A percentile compares a stretch with the other conserved stretches of the same genome.
These are phyloP conservation scores for Andricus grossulariae DNA, from an alignment of 1,140 invertebrate species.

Conservation along the genomic window DNA sequence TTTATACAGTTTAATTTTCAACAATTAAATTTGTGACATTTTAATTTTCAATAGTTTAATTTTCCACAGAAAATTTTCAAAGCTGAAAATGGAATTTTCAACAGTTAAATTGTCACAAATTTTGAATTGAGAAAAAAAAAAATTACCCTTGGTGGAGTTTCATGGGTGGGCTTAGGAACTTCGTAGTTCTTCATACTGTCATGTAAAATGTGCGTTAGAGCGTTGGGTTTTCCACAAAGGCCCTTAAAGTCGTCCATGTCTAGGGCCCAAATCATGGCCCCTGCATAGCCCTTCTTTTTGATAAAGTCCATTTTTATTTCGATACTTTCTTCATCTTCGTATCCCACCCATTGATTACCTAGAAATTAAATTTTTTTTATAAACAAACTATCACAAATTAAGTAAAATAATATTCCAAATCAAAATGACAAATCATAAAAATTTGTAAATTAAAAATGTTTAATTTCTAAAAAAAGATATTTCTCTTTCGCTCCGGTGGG, in stretches of 20 bases:
- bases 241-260: conserved; percentile 92
- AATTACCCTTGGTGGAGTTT: conserved; percentile 82
- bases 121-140: neutral
- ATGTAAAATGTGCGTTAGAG: conserved; percentile 83
- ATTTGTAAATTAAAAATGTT: neutral
- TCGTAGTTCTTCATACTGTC: conserved; percentile 84
- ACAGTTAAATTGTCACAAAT: too few species aligned
- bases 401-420: conserved; percentile 2
- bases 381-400: neutral
- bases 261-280: conserved; percentile 93
- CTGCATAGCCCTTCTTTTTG: conserved; percentile 87
- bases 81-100: too few species aligned
- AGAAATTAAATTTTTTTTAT: conserved; percentile 33
- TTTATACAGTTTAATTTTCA: neutral
- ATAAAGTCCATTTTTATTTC: conserved; percentile 93
- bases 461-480: too few species aligned
- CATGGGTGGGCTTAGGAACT: conserved; percentile 82
- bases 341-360: conserved; percentile 93
- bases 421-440: neutral
- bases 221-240: conserved; percentile 84
- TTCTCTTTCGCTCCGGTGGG: too few species aligned
- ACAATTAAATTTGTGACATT: too few species aligned
- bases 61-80: neutral
- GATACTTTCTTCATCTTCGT: conserved; percentile 87
- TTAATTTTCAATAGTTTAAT: too few species aligned